Percentiles rank a stretch among this genome's conserved stretches.
These are phyloP conservation scores for Venturia canescens DNA, from an alignment of 1,140 invertebrate genomes.

Conservation along the genomic window DNA sequence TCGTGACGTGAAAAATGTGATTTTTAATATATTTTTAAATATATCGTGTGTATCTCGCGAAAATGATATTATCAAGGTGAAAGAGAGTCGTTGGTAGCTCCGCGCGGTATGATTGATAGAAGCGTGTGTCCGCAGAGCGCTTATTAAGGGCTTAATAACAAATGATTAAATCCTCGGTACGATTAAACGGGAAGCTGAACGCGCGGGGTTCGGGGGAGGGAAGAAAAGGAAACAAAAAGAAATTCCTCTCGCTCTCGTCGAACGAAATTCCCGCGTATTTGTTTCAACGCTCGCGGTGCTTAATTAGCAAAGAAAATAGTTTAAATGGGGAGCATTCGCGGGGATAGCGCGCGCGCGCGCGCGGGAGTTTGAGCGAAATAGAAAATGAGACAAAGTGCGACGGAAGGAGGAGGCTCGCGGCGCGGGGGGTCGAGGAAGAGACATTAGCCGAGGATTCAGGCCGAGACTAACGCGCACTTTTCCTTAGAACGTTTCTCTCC, in stretches of 20 bases:
- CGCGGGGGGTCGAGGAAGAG: conserved; percentile 63
- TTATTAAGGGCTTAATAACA: conserved; percentile 19
- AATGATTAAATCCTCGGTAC: neutral
- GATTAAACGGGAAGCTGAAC: neutral
- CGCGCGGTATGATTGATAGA: conserved; percentile 2
- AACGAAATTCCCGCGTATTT: neutral
- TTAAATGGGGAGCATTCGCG: neutral
- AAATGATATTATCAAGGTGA: neutral
- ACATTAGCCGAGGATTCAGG: conserved; percentile 75
- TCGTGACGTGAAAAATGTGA: neutral
- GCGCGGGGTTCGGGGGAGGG: no score
- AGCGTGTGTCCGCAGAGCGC: neutral
- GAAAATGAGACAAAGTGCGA: conserved; percentile 2
- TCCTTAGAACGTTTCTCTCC: conserved; percentile 74
- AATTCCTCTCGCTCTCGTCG: neutral
- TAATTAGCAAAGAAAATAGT: neutral
- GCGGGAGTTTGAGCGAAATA: neutral
- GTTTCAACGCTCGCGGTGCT: neutral
- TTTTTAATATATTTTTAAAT: neutral
- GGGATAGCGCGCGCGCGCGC: neutral
- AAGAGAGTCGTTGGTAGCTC: conserved; percentile 22
- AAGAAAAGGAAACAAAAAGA: neutral
- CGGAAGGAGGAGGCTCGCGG: conserved; percentile 50
- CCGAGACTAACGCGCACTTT: conserved; percentile 76
- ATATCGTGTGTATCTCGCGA: neutral